Base-by-base conservation (phyloP, 2,113 vertebrate genomes). In the Nematolebias whitei region DNA sequence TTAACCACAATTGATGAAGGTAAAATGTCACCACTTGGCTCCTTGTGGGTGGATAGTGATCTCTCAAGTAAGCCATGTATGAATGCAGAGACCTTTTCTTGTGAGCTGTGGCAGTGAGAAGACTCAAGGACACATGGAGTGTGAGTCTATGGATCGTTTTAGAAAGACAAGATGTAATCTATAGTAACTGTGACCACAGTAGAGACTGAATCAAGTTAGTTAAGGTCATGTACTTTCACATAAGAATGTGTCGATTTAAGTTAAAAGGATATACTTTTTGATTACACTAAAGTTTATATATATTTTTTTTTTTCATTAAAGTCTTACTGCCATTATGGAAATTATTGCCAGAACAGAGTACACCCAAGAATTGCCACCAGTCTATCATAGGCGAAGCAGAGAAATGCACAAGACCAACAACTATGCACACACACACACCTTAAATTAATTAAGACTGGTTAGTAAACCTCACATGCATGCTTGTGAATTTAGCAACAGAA, bases 1-100 rank as follows among this genome's bases (percentile, higher is more conserved):
- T 84, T 84, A 82, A 82, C 68, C 1, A 16, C 56, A 45, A 16
- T 15, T 51, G 75, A 68, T 63, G 76, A 69, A 76, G 64, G 76
- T 77, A 85, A 87, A 88, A 89, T 84, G 86, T 84, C 89, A 87
- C 55, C 57, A 52, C 55, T 72, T 61, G 11, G 40, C 68, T 47
- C 57, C 56, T 6, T 38, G 52, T 12, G 40, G 56, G 32, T 23
- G 51, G 68, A 61, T 26, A 12, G 60, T 63, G 68, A 78, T 48
- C 55, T 39, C 40, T 67, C 12, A 67, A 76, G 13, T 61, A 32
- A 39, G 40, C 26, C 71, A 57, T 79, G 72, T 82, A 71, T 66
- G 67, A 84, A 60, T 45, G 57, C 66, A 78, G 68, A 74, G 78
- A 87, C 86, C 74, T 84, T 86, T 82, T 73, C 82, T 57, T 35